These are phyloP conservation scores for Galago senegalensis DNA, from an alignment of 2,797 vertebrate genomes.

Conservation along the genomic window DNA sequence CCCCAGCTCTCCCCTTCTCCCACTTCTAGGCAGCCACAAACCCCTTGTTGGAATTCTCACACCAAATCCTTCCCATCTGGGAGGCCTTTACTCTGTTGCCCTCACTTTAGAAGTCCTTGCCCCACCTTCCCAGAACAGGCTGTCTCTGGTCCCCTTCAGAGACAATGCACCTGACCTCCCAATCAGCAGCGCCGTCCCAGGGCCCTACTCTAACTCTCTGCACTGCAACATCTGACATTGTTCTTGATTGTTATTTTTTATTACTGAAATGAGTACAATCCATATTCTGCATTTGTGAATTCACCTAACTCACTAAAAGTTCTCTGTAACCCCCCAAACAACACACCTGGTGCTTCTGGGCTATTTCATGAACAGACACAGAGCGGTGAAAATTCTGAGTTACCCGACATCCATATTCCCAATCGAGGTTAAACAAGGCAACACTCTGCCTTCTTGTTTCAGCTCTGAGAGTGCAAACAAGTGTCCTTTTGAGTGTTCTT, in stretches of 20 bases:
- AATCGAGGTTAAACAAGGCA: not conserved
- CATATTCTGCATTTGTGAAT: not conserved
- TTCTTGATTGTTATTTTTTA: not conserved
- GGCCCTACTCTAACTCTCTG: not conserved
- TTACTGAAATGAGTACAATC: not conserved
- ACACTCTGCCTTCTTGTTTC: not conserved
- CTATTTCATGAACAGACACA: not conserved
- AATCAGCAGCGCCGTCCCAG: no score
- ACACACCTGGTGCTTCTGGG: fast-evolving
- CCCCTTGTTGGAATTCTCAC: not conserved
- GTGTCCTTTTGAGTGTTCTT: not conserved
- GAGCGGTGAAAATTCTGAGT: not conserved
- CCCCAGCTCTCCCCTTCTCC: not conserved
- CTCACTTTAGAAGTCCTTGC: not conserved
- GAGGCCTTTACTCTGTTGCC: not conserved
- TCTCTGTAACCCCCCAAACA: not conserved
- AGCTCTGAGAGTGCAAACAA: not conserved
- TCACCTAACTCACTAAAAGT: not conserved
- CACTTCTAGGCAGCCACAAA: fast-evolving
- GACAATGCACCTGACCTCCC: not conserved
- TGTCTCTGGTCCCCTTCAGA: not conserved
- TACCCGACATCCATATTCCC: not conserved
- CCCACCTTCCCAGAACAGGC: not conserved
- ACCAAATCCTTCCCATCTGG: not conserved
- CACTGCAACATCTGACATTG: not conserved